Percentiles rank a stretch among this genome's conserved stretches.
phyloP scores from a whole-genome alignment of 2,888 invertebrate genomes.

The Hydroisotoma schaefferi region DNA sequence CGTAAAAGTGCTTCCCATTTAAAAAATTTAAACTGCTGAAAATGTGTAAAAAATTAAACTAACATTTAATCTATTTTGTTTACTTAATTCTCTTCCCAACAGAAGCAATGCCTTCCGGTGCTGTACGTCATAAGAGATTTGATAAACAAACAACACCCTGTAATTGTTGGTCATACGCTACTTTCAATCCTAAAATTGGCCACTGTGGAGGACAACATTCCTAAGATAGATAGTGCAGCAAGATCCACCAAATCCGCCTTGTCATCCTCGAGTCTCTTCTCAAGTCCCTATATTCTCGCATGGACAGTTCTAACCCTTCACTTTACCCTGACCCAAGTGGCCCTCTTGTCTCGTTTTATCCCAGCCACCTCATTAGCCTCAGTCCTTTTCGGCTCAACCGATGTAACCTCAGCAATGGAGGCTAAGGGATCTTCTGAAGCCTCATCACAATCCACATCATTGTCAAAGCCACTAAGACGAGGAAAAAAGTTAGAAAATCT shows the following conservation, averaged over 20 bases:
- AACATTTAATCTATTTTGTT: neutral
- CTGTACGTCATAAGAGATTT: constrained; percentile 76
- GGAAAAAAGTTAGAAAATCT: too few species aligned
- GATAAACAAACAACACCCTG: constrained; percentile 79
- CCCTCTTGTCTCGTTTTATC: constrained; percentile 13
- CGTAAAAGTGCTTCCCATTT: too few species aligned
- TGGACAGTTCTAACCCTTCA: constrained; percentile 27
- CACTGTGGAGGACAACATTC: constrained; percentile 76
- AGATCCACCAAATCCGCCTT: constrained; percentile 38
- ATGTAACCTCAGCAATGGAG: too few species aligned
- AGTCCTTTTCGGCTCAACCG: neutral
- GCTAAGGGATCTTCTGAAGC: too few species aligned
- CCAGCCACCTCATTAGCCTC: neutral
- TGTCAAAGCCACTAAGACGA: too few species aligned
- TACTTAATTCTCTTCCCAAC: constrained; percentile 49
- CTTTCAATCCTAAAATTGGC: constrained; percentile 89
- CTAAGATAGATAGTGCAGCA: constrained; percentile 60
- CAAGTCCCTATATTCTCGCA: constrained; percentile 31
- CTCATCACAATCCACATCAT: too few species aligned
- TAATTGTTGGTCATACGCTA: constrained; percentile 78
- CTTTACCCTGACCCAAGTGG: constrained; percentile 16
- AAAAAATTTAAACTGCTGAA: too few species aligned
- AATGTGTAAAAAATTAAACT: too few species aligned
- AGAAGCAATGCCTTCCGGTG: constrained; percentile 81
- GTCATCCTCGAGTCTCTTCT: constrained; percentile 28